phyloP scores from a whole-genome alignment of 2,113 vertebrate species.

The Melanerpes aurifrons region DNA sequence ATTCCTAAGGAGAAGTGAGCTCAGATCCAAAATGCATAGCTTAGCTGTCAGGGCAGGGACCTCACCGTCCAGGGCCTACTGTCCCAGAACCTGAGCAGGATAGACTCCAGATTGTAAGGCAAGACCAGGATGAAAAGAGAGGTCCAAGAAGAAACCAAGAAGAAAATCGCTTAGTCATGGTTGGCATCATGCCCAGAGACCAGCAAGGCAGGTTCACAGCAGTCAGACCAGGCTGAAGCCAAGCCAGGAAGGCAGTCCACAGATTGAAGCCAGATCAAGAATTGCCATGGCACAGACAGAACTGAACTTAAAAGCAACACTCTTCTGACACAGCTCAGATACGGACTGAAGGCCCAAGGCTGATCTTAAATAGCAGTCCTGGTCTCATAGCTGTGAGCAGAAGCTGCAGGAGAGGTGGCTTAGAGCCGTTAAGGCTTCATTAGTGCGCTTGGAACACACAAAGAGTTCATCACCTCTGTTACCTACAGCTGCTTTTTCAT shows the following conservation, averaged over 20 bases:
- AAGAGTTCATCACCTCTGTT: not conserved
- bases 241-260: not conserved
- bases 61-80: not conserved
- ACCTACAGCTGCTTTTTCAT: not conserved
- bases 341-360: accelerated
- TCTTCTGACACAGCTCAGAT: not conserved
- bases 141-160: not conserved
- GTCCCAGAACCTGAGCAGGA: not conserved
- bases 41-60: not conserved
- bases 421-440: not conserved
- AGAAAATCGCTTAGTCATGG: not conserved
- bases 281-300: not conserved
- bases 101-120: not conserved
- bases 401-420: not conserved
- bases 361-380: not conserved
- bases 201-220: not conserved
- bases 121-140: not conserved
- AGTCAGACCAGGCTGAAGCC: not conserved
- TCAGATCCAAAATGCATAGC: not conserved
- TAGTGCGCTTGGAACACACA: not conserved
- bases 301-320: not conserved
- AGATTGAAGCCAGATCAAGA: not conserved
- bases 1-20: not conserved
- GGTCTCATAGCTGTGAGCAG: not conserved
- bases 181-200: not conserved